Conservation (phyloP, 2,113 vertebrate genomes). For the Anhinga rufa region DNA sequence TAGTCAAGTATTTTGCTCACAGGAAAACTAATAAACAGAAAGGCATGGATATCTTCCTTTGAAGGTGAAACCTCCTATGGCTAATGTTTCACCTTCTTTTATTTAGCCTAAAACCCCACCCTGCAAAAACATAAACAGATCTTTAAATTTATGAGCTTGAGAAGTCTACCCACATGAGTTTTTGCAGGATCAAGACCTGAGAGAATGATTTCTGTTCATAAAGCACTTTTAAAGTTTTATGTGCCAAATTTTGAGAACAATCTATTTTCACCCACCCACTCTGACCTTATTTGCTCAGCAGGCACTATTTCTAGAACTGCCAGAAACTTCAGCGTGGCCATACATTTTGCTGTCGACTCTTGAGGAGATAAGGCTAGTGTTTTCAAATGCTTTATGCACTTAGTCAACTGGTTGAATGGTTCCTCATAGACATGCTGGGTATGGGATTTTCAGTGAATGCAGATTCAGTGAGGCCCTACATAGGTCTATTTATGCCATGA, state of each 20-base stretch:
- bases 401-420: constrained; percentile 28
- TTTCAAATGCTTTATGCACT: constrained; percentile 52
- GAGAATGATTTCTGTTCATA: constrained; percentile 46
- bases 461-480: constrained; percentile 26
- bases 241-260: constrained; percentile 60
- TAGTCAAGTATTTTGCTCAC: background rate
- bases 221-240: constrained; percentile 53
- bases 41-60: background rate
- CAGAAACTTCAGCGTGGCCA: constrained; percentile 36
- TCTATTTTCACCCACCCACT: constrained; percentile 54
- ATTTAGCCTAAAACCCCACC: constrained; percentile 20
- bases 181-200: constrained; percentile 46
- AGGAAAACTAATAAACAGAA: constrained; percentile 25
- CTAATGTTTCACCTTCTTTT: constrained; percentile 22
- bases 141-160: constrained; percentile 24
- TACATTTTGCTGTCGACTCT: constrained; percentile 53
- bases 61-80: constrained; percentile 13
- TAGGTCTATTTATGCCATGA: constrained; percentile 38
- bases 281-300: constrained; percentile 57
- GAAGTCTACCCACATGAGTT: constrained; percentile 1
- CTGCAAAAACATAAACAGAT: background rate
- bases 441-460: constrained; percentile 20
- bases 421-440: background rate
- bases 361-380: constrained; percentile 42
- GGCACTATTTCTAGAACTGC: constrained; percentile 48